Evolutionary conservation across 2,888 invertebrate genomes (phyloP), one percentile per base, ranked within the genome.

Genomic region (Chesias legatella): DNA sequence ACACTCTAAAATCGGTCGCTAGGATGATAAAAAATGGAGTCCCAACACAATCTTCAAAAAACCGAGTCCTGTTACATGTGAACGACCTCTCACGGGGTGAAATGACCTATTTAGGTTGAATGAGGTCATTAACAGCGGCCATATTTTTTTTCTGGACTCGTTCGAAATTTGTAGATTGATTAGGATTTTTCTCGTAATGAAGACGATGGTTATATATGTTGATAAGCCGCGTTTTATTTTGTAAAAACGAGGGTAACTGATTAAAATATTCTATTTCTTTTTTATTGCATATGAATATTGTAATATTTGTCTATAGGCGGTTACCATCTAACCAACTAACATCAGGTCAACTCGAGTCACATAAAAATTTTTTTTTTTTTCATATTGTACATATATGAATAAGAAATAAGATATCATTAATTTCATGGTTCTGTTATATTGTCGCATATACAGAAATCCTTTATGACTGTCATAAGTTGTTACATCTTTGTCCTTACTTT

Each of bases 81-180:
- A 83, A 76, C 82, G 83, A 85, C 83, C 86, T 50, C 49, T 32
- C 58, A 27, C 60, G 63, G 82, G 85, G 81, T 82, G 79, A 82
- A 85, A 82, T 79, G 86, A 85, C 85, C 86, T 74, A 86, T 77
- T 81, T 83, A 77, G 67, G 63, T 75, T 71, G 79, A 82, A 82
- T 76, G 78, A 68, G 78, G 77, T 79, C 79, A 81, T 79, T 77
- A 80, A 65, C 61, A 53, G 54, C 59, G 47, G 51, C 55, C 52
- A 53, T 51, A 52, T 50, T 64, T 63, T 63, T 43, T 41, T 55
- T 47, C 33, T 30, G 43, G 42, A 45, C 26, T 10, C 45, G 43
- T 54, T 54, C 49, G 44, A 45, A 52, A 51, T 46, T 40, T 27
- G 51, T 46, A 50, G 51, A 54, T 54, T 54, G 54, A 54, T 52